phyloP scores from a whole-genome alignment of 2,888 invertebrate species.

The Andricus quercusramuli region DNA sequence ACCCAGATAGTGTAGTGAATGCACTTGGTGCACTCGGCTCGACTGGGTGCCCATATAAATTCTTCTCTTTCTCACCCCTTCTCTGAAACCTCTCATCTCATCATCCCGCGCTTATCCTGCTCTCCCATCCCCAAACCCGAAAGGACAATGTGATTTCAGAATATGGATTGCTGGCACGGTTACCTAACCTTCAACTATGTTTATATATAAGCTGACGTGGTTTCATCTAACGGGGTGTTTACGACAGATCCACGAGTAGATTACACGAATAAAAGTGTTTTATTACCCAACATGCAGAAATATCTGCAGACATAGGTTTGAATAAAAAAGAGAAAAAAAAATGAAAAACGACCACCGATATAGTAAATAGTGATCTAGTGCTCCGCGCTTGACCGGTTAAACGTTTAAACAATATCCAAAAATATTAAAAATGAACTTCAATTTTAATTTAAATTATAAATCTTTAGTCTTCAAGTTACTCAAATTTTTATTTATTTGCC shows the following conservation, averaged over 20 bases:
- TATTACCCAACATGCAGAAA: background rate
- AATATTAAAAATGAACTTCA: no score
- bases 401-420: no score
- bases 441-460: no score
- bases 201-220: background rate
- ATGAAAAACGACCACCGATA: background rate
- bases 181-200: background rate
- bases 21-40: slow-evolving; percentile 56
- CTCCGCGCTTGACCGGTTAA: no score
- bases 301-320: background rate
- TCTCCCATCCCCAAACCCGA: slow-evolving; percentile 24
- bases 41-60: slow-evolving; percentile 44
- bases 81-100: slow-evolving; percentile 20
- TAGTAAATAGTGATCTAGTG: background rate
- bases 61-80: slow-evolving; percentile 18
- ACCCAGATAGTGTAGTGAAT: slow-evolving; percentile 72
- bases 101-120: slow-evolving; percentile 15
- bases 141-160: slow-evolving; percentile 38
- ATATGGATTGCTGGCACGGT: slow-evolving; percentile 26
- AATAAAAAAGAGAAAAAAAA: background rate
- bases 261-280: background rate
- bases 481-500: no score
- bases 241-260: background rate
- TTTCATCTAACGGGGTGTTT: background rate
- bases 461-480: no score